phyloP scores from a whole-genome alignment of 2,113 vertebrate species.

The Periophthalmus modestus region DNA sequence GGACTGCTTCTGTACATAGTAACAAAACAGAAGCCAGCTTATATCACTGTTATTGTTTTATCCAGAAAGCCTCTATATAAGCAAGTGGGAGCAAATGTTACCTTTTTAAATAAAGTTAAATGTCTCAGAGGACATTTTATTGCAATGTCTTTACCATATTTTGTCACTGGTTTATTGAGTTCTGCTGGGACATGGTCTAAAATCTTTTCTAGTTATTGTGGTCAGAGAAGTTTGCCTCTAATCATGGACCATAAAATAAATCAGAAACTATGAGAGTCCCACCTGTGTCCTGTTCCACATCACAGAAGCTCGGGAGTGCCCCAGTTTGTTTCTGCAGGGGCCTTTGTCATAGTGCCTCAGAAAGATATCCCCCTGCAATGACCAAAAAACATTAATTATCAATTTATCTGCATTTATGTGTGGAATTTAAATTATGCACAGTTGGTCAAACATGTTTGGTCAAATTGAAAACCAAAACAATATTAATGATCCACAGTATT shows the following conservation, averaged over 20 bases:
- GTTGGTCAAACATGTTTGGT: neutral
- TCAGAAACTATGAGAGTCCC: slow-evolving; percentile 22
- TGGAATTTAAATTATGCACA: neutral
- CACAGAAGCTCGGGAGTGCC: slow-evolving; percentile 93
- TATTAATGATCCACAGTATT: too few species aligned
- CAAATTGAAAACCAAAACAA: too few species aligned
- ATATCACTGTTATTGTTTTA: slow-evolving; percentile 10
- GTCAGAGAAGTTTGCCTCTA: neutral
- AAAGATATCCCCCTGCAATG: slow-evolving; percentile 92
- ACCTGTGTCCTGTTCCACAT: slow-evolving; percentile 99
- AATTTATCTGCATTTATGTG: neutral
- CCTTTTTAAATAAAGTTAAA: neutral
- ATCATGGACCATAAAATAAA: slow-evolving; percentile 21
- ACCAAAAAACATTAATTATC: slow-evolving; percentile 14
- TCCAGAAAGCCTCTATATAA: neutral
- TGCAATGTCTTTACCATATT: neutral
- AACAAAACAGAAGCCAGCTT: slow-evolving; percentile 18
- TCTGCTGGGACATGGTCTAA: slow-evolving; percentile 19
- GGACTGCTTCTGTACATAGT: slow-evolving; percentile 9
- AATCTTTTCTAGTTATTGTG: slow-evolving; percentile 13
- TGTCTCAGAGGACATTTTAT: neutral
- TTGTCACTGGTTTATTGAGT: slow-evolving; percentile 11
- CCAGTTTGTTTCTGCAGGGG: slow-evolving; percentile 94
- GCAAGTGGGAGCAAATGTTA: neutral
- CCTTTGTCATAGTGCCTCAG: slow-evolving; percentile 97